Conservation (phyloP, 1,140 invertebrate genomes). For the Papilio polyxenes region DNA sequence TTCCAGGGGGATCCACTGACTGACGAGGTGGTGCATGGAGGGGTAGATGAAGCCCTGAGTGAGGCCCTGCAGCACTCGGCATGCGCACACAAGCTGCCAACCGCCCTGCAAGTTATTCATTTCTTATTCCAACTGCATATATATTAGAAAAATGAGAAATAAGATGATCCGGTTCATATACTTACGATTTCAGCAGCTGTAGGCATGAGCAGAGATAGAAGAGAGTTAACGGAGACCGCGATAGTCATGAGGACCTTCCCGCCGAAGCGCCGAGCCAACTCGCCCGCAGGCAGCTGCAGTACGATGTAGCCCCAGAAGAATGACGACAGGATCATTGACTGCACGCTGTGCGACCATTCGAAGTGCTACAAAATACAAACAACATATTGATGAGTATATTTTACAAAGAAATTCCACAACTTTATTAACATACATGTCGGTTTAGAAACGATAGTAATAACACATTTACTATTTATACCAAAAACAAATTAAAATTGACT, state of each 20-base stretch:
- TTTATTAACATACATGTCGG: no score
- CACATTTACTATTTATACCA: slow-evolving; percentile 6
- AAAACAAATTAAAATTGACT: not conserved
- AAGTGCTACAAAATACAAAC: slow-evolving; percentile 69
- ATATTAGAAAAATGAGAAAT: not conserved
- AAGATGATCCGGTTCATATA: not conserved
- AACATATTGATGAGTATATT: not conserved
- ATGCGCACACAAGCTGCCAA: slow-evolving; percentile 78
- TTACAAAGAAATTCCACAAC: not conserved
- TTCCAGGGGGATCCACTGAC: slow-evolving; percentile 86
- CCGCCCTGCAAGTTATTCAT: slow-evolving; percentile 72
- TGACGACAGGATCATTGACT: slow-evolving; percentile 81
- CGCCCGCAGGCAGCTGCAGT: slow-evolving; percentile 83
- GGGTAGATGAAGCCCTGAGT: slow-evolving; percentile 86
- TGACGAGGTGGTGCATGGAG: slow-evolving; percentile 85
- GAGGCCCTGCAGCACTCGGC: slow-evolving; percentile 85
- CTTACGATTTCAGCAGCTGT: slow-evolving; percentile 60
- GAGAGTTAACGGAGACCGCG: slow-evolving; percentile 59
- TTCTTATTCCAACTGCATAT: not conserved
- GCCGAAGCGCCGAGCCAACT: slow-evolving; percentile 81
- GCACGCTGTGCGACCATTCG: slow-evolving; percentile 81
- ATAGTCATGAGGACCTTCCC: slow-evolving; percentile 77
- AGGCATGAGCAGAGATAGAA: slow-evolving; percentile 62
- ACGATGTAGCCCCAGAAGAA: slow-evolving; percentile 82
- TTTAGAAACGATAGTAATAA: not conserved